Conservation (phyloP, 2,113 vertebrate genomes). For the Gnathonemus longibarbis region DNA sequence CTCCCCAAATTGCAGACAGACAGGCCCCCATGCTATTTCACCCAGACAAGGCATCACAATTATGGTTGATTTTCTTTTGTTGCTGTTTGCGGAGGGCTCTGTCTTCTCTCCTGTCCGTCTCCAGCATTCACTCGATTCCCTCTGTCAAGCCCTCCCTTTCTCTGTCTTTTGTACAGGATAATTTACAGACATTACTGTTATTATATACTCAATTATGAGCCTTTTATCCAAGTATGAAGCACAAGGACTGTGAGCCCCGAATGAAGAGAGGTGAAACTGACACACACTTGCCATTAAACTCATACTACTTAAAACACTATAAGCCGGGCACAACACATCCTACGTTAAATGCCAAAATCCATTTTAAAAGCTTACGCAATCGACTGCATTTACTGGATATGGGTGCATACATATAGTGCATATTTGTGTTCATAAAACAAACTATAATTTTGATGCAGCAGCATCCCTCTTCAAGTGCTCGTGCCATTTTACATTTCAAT, state of each 20-base stretch:
- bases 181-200: not conserved
- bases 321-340: not conserved
- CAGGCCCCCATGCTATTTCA: conserved; percentile 15
- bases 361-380: not conserved
- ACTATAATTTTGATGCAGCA: not conserved
- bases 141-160: conserved; percentile 7
- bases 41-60: conserved; percentile 18
- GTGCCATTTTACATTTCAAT: not conserved
- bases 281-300: not conserved
- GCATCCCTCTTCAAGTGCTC: not conserved
- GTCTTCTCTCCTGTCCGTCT: conserved; percentile 6
- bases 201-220: not conserved
- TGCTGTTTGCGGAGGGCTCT: conserved; percentile 8
- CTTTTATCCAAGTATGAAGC: conserved; percentile 1
- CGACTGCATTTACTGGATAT: no score
- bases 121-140: conserved; percentile 21
- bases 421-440: not conserved
- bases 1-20: conserved; percentile 21
- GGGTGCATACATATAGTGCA: not conserved
- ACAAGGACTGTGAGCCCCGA: not conserved
- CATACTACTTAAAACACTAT: not conserved
- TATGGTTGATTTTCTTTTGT: conserved; percentile 22
- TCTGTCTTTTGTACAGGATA: not conserved
- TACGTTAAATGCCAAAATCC: not conserved
- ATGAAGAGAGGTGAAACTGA: not conserved